Percentiles rank a stretch among this genome's conserved stretches.
phyloP scores from a whole-genome alignment of 2,888 invertebrate species.

The Protula sp. region DNA sequence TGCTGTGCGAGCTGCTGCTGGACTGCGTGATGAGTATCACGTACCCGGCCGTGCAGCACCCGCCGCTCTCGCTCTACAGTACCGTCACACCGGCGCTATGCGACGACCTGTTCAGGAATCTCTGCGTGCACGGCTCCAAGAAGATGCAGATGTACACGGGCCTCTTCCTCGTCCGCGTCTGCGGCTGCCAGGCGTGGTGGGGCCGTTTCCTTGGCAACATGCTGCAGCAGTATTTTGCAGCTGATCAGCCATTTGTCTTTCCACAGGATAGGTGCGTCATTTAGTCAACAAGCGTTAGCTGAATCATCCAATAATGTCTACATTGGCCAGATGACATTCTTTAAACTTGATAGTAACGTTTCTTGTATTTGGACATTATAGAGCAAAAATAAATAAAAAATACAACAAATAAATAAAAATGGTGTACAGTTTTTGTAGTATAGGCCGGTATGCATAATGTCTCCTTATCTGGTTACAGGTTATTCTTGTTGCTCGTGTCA shows the following conservation, averaged over 20 bases:
- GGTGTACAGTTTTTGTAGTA: no score
- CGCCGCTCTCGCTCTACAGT: constrained; percentile 32
- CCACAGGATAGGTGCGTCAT: constrained; percentile 74
- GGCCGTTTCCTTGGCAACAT: constrained; percentile 81
- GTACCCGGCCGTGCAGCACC: background rate
- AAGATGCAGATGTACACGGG: constrained; percentile 59
- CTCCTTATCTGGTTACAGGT: constrained; percentile 58
- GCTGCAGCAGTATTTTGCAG: constrained; percentile 71
- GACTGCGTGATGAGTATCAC: constrained; percentile 66
- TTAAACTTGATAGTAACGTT: no score
- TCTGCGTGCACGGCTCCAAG: constrained; percentile 73
- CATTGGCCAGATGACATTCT: no score
- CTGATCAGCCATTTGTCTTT: constrained; percentile 71
- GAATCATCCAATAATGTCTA: no score
- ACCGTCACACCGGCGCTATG: constrained; percentile 37
- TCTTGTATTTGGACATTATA: no score
- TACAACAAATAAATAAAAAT: no score
- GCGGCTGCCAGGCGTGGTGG: constrained; percentile 78
- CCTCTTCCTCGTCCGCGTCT: constrained; percentile 70
- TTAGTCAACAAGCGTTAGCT: no score
- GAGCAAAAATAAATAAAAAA: no score
- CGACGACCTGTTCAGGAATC: constrained; percentile 66
- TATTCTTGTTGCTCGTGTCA: constrained; percentile 79
- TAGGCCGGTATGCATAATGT: no score
- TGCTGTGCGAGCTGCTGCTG: constrained; percentile 74